Conservation (phyloP, 2,797 vertebrate species). For the Falco biarmicus region DNA sequence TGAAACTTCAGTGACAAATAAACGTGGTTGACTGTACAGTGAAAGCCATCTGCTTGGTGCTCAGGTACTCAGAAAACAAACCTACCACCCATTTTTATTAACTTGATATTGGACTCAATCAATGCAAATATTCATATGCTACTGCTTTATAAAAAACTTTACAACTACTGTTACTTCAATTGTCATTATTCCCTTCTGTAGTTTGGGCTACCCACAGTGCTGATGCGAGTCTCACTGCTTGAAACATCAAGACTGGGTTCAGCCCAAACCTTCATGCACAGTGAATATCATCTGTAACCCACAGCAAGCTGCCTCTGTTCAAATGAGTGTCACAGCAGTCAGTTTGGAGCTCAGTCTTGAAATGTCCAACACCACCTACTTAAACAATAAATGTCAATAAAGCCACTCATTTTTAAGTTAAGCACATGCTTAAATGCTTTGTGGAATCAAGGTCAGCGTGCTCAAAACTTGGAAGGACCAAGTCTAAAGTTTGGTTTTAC, state of each 20-base stretch:
- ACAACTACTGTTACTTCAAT: background rate
- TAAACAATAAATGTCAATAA: background rate
- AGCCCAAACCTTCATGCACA: background rate
- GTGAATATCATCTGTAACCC: background rate
- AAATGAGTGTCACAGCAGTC: background rate
- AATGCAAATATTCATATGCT: background rate
- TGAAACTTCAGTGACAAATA: background rate
- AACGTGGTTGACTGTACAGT: background rate
- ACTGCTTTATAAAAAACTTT: background rate
- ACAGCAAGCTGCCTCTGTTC: background rate
- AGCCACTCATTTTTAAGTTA: background rate
- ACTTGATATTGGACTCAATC: background rate
- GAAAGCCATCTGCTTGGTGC: background rate
- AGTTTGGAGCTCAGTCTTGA: background rate
- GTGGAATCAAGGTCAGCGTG: background rate
- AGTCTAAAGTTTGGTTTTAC: background rate
- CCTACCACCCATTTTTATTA: background rate
- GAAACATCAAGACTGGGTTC: background rate
- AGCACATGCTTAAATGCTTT: background rate
- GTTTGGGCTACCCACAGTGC: background rate
- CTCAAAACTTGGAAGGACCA: background rate
- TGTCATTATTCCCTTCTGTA: background rate
- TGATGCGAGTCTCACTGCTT: background rate
- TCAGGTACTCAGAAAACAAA: background rate
- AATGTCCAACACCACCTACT: background rate